A percentile compares a stretch with the other conserved stretches of the same genome.
Conservation (phyloP, 2,888 invertebrate species). For the Drosophila acutilabella region DNA sequence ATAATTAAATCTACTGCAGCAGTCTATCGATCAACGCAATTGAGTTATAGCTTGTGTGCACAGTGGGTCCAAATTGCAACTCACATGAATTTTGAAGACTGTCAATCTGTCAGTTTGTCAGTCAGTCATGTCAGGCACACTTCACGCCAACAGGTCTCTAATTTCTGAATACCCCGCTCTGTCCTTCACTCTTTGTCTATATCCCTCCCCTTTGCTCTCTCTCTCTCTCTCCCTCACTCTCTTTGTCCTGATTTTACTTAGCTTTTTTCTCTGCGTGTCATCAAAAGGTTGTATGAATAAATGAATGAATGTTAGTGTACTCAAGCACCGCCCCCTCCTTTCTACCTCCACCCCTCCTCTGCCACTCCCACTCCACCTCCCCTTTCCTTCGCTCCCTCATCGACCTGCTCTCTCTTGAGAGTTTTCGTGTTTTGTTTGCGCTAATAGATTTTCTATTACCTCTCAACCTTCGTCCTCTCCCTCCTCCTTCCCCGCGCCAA, state of each 20-base stretch:
- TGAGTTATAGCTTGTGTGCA: neutral
- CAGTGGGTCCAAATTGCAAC: neutral
- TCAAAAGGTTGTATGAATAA: conserved; percentile 58
- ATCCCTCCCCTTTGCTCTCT: conserved; percentile 11
- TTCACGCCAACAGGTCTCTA: conserved; percentile 70
- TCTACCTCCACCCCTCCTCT: neutral
- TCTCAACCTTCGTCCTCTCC: neutral
- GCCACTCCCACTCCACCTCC: neutral
- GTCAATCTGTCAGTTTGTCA: conserved; percentile 26
- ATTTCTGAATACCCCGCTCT: conserved; percentile 33
- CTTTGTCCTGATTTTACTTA: conserved; percentile 18
- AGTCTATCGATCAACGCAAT: neutral
- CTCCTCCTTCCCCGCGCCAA: conserved; percentile 1
- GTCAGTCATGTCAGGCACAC: conserved; percentile 47
- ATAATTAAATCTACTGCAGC: too few species aligned
- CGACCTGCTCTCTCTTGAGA: conserved; percentile 43
- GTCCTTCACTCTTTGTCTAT: neutral
- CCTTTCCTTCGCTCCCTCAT: neutral
- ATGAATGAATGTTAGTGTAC: conserved; percentile 38
- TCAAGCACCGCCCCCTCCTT: neutral
- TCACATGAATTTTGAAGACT: neutral
- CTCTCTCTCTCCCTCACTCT: conserved; percentile 1
- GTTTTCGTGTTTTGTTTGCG: conserved; percentile 54
- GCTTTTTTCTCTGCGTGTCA: conserved; percentile 47
- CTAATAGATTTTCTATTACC: conserved; percentile 79